Base-by-base conservation (phyloP, 2,113 vertebrate genomes). In the Cervus canadensis region DNA sequence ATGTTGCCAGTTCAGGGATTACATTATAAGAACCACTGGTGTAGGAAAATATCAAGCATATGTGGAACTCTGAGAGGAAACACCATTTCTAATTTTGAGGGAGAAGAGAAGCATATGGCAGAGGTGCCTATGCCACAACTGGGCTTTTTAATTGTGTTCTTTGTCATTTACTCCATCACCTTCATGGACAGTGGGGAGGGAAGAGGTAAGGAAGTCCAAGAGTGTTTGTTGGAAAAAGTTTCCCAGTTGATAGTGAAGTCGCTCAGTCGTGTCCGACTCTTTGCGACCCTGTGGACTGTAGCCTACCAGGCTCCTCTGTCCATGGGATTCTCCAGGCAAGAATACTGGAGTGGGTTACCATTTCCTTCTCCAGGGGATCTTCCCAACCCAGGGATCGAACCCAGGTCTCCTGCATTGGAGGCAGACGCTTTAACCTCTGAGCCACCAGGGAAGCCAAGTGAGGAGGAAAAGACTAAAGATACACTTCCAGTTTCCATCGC, bases 81-180 rank as follows among this genome's bases (percentile, higher is more conserved):
- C 17, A 28, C 4, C 2, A 7, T 5, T 60, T 15, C 56, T 30
- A 74, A 26, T 87, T 25, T 48, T 14, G 64, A 96, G 36, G 60
- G 43, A 40, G 5, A 13, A 23, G 59, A 79, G 67, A 57, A 48
- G n/a, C 9, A 17, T 6, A 33, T 7, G 21, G 89, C 1, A 16
- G n/a, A 40, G n/a, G 3, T 4, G n/a, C 6, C 1, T 9, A 30
- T 28, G 2, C n/a, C 54, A 12, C 1, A 45, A 23, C 2, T 64
- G 48, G 33, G 87, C 26, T 26, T 2, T 28, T 40, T 78, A 45
- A 28, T 5, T 45, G 13, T 33, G 16, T 62, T 83, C 40, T 85
- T 17, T 50, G n/a, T 5, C 50, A 19, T 26, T 43, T 19, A 43
- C 30, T 4, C 3, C 7, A 45, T 36, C 28, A 45, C 28, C 17